Percentiles rank a stretch among this genome's conserved stretches.
These are phyloP conservation scores for Alaudala cheleensis DNA, from an alignment of 2,113 vertebrate genomes.

Conservation along the genomic window DNA sequence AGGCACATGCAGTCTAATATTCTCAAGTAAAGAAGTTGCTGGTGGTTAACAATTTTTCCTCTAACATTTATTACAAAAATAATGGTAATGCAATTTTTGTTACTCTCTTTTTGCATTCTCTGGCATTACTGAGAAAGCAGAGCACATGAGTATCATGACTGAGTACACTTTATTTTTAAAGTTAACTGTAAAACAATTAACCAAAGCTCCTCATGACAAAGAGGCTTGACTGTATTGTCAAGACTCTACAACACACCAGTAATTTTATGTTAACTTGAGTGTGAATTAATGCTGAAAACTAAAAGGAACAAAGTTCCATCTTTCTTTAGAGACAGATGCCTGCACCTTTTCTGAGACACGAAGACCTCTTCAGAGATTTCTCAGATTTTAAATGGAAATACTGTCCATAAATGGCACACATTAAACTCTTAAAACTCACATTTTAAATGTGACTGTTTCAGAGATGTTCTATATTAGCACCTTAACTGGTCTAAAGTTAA, in stretches of 20 bases:
- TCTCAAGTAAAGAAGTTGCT: neutral
- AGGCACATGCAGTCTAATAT: neutral
- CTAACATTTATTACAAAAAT: neutral
- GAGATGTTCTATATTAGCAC: neutral
- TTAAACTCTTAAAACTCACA: neutral
- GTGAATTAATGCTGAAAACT: neutral
- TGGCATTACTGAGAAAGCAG: neutral
- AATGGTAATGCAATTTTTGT: neutral
- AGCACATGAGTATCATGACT: neutral
- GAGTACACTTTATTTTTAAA: neutral
- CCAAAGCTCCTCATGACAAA: neutral
- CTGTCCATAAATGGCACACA: neutral
- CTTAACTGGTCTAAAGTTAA: neutral
- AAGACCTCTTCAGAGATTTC: neutral
- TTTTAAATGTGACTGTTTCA: neutral
- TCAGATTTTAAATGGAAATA: neutral
- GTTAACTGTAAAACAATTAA: neutral
- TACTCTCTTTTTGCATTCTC: neutral
- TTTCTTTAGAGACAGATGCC: neutral
- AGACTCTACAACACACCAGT: neutral
- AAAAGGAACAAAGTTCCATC: neutral
- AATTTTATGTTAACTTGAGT: neutral
- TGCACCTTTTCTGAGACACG: neutral
- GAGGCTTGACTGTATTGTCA: neutral
- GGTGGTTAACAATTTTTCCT: neutral